A percentile compares a stretch with the other conserved stretches of the same genome.
Evolutionary conservation across 2,888 invertebrate species (phyloP).

Genomic region (Watsonalla cultraria): DNA sequence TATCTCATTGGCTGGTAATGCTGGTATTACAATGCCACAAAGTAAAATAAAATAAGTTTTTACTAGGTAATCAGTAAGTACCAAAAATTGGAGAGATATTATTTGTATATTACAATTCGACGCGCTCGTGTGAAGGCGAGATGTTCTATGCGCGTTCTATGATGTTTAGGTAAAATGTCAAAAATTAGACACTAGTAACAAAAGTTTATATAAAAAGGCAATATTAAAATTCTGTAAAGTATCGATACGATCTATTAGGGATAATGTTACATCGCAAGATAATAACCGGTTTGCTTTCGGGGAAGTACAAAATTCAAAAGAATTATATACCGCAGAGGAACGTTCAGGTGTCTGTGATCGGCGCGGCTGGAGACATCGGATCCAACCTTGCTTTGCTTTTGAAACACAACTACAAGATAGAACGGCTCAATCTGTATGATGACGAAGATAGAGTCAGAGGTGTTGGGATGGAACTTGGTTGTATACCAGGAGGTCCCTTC

Average conservation of each 20-base stretch:
- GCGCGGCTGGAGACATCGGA: slow-evolving; percentile 47
- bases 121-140: too few relatives aligned
- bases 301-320: slow-evolving; percentile 5
- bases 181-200: neutral
- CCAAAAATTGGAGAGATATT: too few relatives aligned
- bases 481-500: slow-evolving; percentile 41
- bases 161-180: neutral
- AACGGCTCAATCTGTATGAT: slow-evolving; percentile 43
- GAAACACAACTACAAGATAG: slow-evolving; percentile 44
- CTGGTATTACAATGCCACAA: neutral
- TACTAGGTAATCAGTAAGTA: too few relatives aligned
- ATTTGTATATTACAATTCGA: too few relatives aligned
- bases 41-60: neutral
- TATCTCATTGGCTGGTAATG: neutral
- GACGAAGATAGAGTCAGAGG: slow-evolving; percentile 40
- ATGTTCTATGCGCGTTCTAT: too few relatives aligned
- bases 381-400: slow-evolving; percentile 46
- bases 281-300: slow-evolving; percentile 5
- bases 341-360: slow-evolving; percentile 52
- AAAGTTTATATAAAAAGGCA: neutral
- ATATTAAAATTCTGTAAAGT: slow-evolving; percentile 13
- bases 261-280: slow-evolving; percentile 17
- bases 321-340: slow-evolving; percentile 20
- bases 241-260: neutral
- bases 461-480: slow-evolving; percentile 39